Conservation (phyloP, 2,888 invertebrate genomes). For the Linnaemya tessellans region DNA sequence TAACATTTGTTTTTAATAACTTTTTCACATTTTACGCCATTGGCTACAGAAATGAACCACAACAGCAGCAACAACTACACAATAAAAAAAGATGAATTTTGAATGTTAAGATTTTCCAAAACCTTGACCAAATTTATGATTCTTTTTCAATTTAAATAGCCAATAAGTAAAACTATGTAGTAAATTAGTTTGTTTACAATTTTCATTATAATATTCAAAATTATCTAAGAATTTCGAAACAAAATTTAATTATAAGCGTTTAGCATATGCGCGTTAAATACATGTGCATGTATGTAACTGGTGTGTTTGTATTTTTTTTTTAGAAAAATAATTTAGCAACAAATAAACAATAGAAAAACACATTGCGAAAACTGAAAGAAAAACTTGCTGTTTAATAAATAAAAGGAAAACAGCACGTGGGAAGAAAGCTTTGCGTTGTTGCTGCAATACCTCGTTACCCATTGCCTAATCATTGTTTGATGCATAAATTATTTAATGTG, state of each 20-base stretch:
- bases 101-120: constrained; percentile 51
- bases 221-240: constrained; percentile 9
- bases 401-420: constrained; percentile 52
- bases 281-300: neutral
- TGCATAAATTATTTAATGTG: constrained; percentile 46
- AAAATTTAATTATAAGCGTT: constrained; percentile 13
- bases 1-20: constrained; percentile 11
- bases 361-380: constrained; percentile 18
- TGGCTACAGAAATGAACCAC: constrained; percentile 18
- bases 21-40: constrained; percentile 45
- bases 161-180: neutral
- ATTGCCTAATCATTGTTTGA: constrained; percentile 44
- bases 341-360: neutral
- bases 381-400: constrained; percentile 3
- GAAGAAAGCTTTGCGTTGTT: constrained; percentile 61
- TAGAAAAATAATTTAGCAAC: constrained; percentile 5
- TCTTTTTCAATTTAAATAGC: constrained; percentile 15
- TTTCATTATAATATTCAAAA: constrained; percentile 7
- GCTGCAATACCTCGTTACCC: constrained; percentile 38
- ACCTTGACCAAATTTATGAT: constrained; percentile 60
- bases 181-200: neutral
- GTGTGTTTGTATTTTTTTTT: neutral
- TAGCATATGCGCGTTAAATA: neutral
- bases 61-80: too few relatives aligned
- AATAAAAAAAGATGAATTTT: constrained; percentile 12